These are phyloP conservation scores for Lithophane semibrunnea DNA, from an alignment of 2,888 invertebrate genomes.

Conservation along the genomic window DNA sequence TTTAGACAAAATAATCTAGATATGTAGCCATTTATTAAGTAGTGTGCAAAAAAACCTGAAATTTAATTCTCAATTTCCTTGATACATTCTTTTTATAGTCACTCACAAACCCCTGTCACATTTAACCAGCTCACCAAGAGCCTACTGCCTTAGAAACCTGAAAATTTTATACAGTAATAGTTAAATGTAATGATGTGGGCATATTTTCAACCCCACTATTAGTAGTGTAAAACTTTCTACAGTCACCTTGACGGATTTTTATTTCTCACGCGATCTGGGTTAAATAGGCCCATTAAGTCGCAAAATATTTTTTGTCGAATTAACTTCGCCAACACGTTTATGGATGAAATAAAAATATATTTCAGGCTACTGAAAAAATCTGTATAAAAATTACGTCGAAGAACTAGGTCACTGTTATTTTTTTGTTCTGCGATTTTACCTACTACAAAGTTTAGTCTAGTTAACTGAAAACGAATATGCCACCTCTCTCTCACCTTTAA, in stretches of 20 bases:
- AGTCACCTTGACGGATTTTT: conserved; percentile 60
- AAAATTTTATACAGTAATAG: conserved; percentile 6
- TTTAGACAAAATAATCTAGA: not conserved
- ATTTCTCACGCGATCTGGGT: conserved; percentile 55
- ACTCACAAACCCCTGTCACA: not conserved
- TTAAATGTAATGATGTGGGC: conserved; percentile 20
- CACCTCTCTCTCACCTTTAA: not conserved
- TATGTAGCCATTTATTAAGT: not conserved
- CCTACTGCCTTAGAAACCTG: not conserved
- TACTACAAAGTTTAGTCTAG: not conserved
- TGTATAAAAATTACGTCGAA: not conserved
- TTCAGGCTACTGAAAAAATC: conserved; percentile 15
- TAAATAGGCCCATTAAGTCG: conserved; percentile 50
- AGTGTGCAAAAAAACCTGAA: not conserved
- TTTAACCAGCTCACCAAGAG: not conserved
- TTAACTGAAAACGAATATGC: not conserved
- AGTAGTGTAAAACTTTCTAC: conserved; percentile 43
- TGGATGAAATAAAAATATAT: conserved; percentile 33
- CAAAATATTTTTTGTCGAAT: conserved; percentile 51
- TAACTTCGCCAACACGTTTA: conserved; percentile 44
- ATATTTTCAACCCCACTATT: conserved; percentile 50
- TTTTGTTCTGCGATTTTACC: not conserved
- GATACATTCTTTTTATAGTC: not conserved
- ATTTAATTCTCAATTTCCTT: not conserved
- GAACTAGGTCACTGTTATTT: conserved; percentile 25